Evolutionary conservation across 2,888 invertebrate species (phyloP), one percentile per base, ranked within the genome.

Genomic region (Rhaphigaster nebulosa): DNA sequence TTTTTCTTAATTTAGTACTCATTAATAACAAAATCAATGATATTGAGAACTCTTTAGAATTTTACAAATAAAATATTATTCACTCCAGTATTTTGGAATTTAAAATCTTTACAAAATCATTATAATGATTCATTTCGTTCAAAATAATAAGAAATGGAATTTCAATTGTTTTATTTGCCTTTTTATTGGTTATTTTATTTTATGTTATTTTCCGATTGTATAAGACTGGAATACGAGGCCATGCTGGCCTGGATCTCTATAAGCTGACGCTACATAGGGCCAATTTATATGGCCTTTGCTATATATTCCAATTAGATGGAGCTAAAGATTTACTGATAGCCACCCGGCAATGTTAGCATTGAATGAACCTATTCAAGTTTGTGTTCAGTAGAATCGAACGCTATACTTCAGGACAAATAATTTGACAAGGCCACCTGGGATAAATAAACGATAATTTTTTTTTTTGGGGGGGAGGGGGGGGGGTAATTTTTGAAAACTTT

Each of bases 241-340:
- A 34, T 15, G 70, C 5, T 70, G 70, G 38, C 70, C 70, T 70
- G 70, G 70, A 34, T 70, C 70, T 65, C 65, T 65, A 65, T 65
- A 65, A n/a, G 60, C 60, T 65, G 65, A 65, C 29, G 15, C 65
- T 65, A 65, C 65, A 65, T 65, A 65, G 65, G 65, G 65, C 65
- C 65, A 65, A 65, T 65, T 65, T 34, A 70, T 70, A 70, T 20
- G 34, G 70, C 34, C 70, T 70, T 70, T 70, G 70, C 70, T 70
- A 70, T 70, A 70, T 70, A 70, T 70, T 70, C 70, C 70, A 70
- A 70, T 70, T 70, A 70, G 70, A 70, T 70, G 70, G 70, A 70
- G 70, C 70, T 34, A 70, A 65, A 70, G 70, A 70, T 70, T 70
- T 70, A 70, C 70, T 34, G 70, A 70, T 70, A 70, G 70, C 34